These are phyloP conservation scores for Gallinago media DNA, from an alignment of 2,113 vertebrate genomes.

Conservation along the genomic window DNA sequence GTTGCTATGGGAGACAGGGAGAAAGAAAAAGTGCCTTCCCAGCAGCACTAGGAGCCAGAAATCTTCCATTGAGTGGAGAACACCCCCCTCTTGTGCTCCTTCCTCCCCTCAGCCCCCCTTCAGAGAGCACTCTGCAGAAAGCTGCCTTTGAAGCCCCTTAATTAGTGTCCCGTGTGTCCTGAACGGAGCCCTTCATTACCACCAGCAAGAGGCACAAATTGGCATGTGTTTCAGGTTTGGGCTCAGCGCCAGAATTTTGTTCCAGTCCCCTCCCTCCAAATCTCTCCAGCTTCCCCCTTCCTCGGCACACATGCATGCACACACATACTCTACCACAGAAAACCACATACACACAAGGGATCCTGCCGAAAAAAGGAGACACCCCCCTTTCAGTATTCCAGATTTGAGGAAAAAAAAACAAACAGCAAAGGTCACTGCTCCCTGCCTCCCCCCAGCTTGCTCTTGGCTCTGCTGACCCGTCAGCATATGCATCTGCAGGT, in stretches of 20 bases:
- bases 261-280: slow-evolving; percentile 31
- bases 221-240: slow-evolving; percentile 54
- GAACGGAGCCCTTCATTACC: slow-evolving; percentile 71
- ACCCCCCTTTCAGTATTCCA: neutral
- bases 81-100: slow-evolving; percentile 60
- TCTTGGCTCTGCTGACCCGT: slow-evolving; percentile 52
- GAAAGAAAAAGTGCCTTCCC: slow-evolving; percentile 58
- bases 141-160: slow-evolving; percentile 71
- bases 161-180: slow-evolving; percentile 69
- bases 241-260: slow-evolving; percentile 29
- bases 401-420: neutral
- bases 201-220: slow-evolving; percentile 58
- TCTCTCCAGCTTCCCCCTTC: neutral
- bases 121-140: slow-evolving; percentile 51
- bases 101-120: slow-evolving; percentile 63
- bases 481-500: slow-evolving; percentile 56
- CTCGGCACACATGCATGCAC: neutral
- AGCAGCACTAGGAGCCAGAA: slow-evolving; percentile 61
- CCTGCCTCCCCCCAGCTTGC: neutral
- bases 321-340: neutral
- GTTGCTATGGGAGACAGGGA: slow-evolving; percentile 72
- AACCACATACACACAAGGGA: neutral
- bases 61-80: slow-evolving; percentile 57
- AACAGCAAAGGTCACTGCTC: neutral
- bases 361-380: neutral